Conservation (phyloP, 2,888 invertebrate genomes). For the Lasioglossum pauxillum region DNA sequence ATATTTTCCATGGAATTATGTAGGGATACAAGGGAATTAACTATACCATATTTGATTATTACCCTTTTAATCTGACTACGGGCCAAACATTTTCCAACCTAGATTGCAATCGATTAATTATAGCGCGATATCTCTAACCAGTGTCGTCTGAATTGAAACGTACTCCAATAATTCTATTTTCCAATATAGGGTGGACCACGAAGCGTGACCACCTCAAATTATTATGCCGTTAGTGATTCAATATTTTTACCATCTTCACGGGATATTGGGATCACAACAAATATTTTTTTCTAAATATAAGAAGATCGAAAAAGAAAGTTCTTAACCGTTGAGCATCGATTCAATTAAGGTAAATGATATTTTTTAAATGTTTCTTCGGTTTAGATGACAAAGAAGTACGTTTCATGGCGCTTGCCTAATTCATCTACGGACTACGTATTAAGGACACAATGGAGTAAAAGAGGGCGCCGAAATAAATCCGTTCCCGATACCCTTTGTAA, state of each 20-base stretch:
- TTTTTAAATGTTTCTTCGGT: too few species aligned
- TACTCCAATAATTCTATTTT: neutral
- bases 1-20: slow-evolving; percentile 81
- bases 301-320: too few species aligned
- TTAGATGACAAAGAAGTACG: too few species aligned
- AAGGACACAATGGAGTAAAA: slow-evolving; percentile 65
- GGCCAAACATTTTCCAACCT: slow-evolving; percentile 43
- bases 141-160: neutral
- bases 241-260: too few species aligned
- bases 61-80: slow-evolving; percentile 82
- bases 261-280: too few species aligned
- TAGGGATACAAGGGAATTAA: slow-evolving; percentile 79
- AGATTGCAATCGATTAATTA: slow-evolving; percentile 28
- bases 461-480: slow-evolving; percentile 79
- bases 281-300: too few species aligned
- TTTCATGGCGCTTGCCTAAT: too few species aligned
- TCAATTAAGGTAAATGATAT: too few species aligned
- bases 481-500: slow-evolving; percentile 84
- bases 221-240: too few species aligned
- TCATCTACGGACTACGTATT: slow-evolving; percentile 45
- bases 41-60: slow-evolving; percentile 83
- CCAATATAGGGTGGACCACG: neutral
- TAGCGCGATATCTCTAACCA: neutral
- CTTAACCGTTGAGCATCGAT: too few species aligned
- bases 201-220: too few species aligned